Base-by-base conservation (phyloP, 37 sponge, comb jelly and placozoan genomes). In the Eunapius fragilis region DNA sequence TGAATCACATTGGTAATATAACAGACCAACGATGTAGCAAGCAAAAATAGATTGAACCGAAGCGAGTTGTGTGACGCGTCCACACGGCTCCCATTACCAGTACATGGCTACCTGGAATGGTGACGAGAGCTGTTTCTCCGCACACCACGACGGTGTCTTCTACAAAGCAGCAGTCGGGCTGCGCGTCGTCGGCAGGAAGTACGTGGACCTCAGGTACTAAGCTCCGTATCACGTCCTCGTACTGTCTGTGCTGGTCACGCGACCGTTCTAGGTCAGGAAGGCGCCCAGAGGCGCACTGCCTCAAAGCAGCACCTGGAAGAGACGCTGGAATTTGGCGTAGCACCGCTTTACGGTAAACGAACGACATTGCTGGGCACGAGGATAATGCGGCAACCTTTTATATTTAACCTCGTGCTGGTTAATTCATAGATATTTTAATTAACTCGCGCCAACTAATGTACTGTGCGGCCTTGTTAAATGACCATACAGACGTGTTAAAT, bases 91-190 rank as follows among this genome's bases (percentile, higher is more conserved):
- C 58, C 25, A 34, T 73, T 33, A 14, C 14, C 32, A 58, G 17
- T 2, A 2, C 58, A 5, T 10, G 23, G 32, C 0, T 68, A 85
- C 90, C 91, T 31, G 84, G 80, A 19, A 72, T 87, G 19, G 82
- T 84, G 13, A 96, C 76, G 72, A 96, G 71, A 23, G 96, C 96
- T 41, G 78, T 87, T 25, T 72, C 80, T 34, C 38, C 72, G 48
- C 82, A 88, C 77, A 96, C 96, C 19, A 94, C 90, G 23, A 74
- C 92, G 30, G 95, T 87, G 36, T 96, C 96, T 68, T 96, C 96
- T 37, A 96, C 95, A 83, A 94, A 96, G 45, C 94, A 94, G 75
- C 92, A 90, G 82, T 96, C 96, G 0, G 96, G 96, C 37, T 78
- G 89, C 13, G n/a, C 19, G 22, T 93, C 96, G 75, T 95, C 94